Evolutionary conservation across 2,888 invertebrate genomes (phyloP).

Genomic region (Venusia cambrica): DNA sequence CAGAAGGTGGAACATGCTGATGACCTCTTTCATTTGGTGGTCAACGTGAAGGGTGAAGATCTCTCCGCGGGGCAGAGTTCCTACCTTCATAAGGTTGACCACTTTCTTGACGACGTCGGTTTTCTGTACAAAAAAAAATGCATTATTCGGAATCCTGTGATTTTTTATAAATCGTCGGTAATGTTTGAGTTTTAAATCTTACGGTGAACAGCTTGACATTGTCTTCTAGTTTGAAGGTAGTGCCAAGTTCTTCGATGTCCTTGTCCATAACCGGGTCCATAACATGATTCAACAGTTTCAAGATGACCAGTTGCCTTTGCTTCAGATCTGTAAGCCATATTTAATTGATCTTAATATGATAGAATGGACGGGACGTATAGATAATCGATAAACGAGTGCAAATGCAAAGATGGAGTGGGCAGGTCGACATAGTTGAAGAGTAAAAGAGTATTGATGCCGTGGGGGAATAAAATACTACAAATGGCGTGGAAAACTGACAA

Average conservation of each 20-base stretch:
- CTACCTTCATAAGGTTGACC: slow-evolving; percentile 72
- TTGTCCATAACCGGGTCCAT: slow-evolving; percentile 70
- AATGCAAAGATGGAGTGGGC: no score
- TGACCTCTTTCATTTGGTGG: slow-evolving; percentile 73
- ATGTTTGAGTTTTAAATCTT: slow-evolving; percentile 34
- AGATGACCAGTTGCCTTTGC: slow-evolving; percentile 66
- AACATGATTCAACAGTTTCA: slow-evolving; percentile 76
- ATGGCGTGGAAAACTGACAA: no score
- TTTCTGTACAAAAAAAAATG: slow-evolving; percentile 56
- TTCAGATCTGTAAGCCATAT: slow-evolving; percentile 75
- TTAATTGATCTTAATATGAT: no score
- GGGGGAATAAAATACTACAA: no score
- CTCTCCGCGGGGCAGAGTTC: slow-evolving; percentile 79
- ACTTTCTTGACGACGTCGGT: slow-evolving; percentile 81
- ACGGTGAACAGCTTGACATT: slow-evolving; percentile 58
- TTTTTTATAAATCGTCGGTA: no score
- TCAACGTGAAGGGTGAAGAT: slow-evolving; percentile 74
- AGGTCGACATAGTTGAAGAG: no score
- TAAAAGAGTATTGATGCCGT: no score
- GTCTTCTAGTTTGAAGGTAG: slow-evolving; percentile 64
- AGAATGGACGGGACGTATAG: no score
- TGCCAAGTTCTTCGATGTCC: slow-evolving; percentile 65
- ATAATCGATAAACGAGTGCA: no score
- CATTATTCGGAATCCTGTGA: no score
- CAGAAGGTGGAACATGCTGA: slow-evolving; percentile 75